Conservation (phyloP, 2,888 invertebrate genomes). For the Mimumesa dahlbomi region DNA sequence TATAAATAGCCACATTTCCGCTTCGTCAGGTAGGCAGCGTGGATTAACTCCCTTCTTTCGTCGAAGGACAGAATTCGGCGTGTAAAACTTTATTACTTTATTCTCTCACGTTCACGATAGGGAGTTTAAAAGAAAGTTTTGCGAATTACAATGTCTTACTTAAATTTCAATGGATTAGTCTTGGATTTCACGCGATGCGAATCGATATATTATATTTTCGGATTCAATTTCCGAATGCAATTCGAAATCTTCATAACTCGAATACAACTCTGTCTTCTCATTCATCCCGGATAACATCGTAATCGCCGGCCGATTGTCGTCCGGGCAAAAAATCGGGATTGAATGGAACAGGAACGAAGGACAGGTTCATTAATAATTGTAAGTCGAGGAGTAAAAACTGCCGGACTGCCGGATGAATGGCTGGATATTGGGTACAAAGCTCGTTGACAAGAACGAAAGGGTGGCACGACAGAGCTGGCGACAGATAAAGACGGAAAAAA, state of each 20-base stretch:
- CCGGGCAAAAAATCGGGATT: constrained; percentile 33
- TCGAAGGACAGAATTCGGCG: constrained; percentile 39
- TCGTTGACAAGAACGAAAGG: constrained; percentile 30
- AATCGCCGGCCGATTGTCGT: constrained; percentile 43
- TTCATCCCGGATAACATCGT: constrained; percentile 40
- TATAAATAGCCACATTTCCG: constrained; percentile 67
- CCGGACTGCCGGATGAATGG: constrained; percentile 56
- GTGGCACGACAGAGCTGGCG: constrained; percentile 25
- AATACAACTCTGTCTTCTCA: constrained; percentile 2
- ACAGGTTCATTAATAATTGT: constrained; percentile 53
- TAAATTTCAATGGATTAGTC: too few relatives aligned
- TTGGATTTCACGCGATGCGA: too few relatives aligned
- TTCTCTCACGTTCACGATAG: background rate
- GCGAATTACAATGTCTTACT: too few relatives aligned
- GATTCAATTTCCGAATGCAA: too few relatives aligned
- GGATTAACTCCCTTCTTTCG: constrained; percentile 41
- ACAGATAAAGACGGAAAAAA: too few relatives aligned
- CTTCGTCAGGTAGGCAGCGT: constrained; percentile 54
- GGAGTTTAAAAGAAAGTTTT: too few relatives aligned
- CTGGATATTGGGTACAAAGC: constrained; percentile 39
- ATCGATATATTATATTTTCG: too few relatives aligned
- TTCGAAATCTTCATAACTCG: background rate
- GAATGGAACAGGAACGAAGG: constrained; percentile 57
- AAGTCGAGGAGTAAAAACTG: constrained; percentile 47
- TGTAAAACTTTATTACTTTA: background rate